Evolutionary conservation across 2,797 vertebrate species (phyloP).

Genomic region (Rachycentron canadum): DNA sequence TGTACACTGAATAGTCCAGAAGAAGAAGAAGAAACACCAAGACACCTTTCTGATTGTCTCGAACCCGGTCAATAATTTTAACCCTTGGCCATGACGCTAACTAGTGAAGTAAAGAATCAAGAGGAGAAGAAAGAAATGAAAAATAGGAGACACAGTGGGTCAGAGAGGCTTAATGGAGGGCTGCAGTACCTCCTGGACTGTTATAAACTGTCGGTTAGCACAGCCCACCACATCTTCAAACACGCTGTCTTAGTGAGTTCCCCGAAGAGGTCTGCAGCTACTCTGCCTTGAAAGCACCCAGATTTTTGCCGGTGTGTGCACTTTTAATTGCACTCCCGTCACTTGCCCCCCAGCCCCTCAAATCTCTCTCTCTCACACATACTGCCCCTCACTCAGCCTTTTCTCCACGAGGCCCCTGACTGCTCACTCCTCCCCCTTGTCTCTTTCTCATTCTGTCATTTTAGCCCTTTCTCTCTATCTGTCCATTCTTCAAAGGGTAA

Average conservation of each 20-base stretch:
- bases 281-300: conserved; percentile 84
- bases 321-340: conserved; percentile 89
- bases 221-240: conserved; percentile 82
- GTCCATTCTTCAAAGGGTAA: conserved; percentile 87
- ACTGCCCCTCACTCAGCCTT: conserved; percentile 71
- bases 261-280: conserved; percentile 82
- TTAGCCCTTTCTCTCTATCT: conserved; percentile 82
- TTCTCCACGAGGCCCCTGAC: conserved; percentile 68
- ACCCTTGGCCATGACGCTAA: conserved; percentile 3
- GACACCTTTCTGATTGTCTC: neutral
- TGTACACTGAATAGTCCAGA: neutral
- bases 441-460: conserved; percentile 74
- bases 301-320: conserved; percentile 87
- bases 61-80: conserved; percentile 2
- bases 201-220: conserved; percentile 78
- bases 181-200: conserved; percentile 74
- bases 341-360: conserved; percentile 79
- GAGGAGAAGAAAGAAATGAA: conserved; percentile 14
- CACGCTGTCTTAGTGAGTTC: conserved; percentile 79
- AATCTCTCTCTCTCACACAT: conserved; percentile 56
- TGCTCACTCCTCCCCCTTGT: conserved; percentile 67
- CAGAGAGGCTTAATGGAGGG: conserved; percentile 62
- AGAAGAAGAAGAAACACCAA: conserved; percentile 11
- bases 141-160: conserved; percentile 28
- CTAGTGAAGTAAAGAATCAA: conserved; percentile 20